Evolutionary conservation across 2,113 vertebrate genomes (phyloP).

Genomic region (Lepisosteus oculatus): DNA sequence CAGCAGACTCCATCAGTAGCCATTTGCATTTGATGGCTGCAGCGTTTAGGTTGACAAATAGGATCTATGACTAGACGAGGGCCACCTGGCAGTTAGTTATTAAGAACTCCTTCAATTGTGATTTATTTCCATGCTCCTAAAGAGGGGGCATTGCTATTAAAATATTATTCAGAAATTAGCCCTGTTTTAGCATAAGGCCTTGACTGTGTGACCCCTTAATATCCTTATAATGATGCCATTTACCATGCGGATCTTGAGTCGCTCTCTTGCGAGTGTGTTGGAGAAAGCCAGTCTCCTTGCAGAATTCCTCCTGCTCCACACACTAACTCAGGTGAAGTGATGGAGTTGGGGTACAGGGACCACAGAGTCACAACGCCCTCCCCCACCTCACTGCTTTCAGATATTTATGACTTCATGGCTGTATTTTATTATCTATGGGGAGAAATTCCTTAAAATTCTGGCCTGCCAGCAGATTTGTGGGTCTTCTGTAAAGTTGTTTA

Average conservation of each 20-base stretch:
- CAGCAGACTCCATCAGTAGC: slow-evolving; percentile 32
- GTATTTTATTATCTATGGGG: too few relatives aligned
- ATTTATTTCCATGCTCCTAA: slow-evolving; percentile 90
- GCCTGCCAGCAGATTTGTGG: too few relatives aligned
- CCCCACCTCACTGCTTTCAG: too few relatives aligned
- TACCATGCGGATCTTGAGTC: slow-evolving; percentile 85
- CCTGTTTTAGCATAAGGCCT: slow-evolving; percentile 90
- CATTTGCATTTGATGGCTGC: slow-evolving; percentile 82
- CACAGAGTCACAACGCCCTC: too few relatives aligned
- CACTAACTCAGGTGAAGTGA: slow-evolving; percentile 60
- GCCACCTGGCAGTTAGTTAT: slow-evolving; percentile 95
- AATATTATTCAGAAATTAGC: slow-evolving; percentile 97
- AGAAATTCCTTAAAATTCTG: too few relatives aligned
- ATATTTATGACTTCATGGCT: too few relatives aligned
- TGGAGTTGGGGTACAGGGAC: not conserved
- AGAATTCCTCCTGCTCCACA: not conserved
- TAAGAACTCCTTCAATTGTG: slow-evolving; percentile 94
- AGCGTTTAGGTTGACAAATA: slow-evolving; percentile 97
- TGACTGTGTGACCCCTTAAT: slow-evolving; percentile 95
- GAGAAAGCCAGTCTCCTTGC: slow-evolving; percentile 14
- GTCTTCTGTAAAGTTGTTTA: too few relatives aligned
- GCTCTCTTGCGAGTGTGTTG: slow-evolving; percentile 54
- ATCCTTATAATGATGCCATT: slow-evolving; percentile 98
- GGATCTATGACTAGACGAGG: slow-evolving; percentile 82
- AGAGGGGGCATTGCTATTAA: slow-evolving; percentile 88